These are phyloP conservation scores for Typhlichthys eigenmanni DNA, from an alignment of 2,797 vertebrate species.

Conservation along the genomic window DNA sequence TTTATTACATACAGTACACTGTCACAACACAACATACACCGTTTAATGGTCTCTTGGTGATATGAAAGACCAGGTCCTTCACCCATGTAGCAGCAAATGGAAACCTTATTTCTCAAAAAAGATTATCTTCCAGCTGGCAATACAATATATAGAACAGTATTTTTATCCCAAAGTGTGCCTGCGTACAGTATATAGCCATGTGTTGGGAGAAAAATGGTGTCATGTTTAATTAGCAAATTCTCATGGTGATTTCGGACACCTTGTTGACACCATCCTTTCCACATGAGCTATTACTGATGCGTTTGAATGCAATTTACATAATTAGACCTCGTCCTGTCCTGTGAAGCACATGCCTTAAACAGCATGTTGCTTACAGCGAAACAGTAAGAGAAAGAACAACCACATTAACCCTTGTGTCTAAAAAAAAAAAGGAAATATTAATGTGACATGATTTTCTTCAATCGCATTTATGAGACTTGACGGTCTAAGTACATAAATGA, in stretches of 20 bases:
- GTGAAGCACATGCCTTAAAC: slow-evolving; percentile 52
- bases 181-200: slow-evolving; percentile 41
- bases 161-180: slow-evolving; percentile 50
- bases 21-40: slow-evolving; percentile 61
- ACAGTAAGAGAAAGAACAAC: slow-evolving; percentile 58
- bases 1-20: slow-evolving; percentile 62
- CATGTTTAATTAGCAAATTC: slow-evolving; percentile 78
- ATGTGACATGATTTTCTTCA: slow-evolving; percentile 68
- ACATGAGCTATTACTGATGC: slow-evolving; percentile 75
- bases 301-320: slow-evolving; percentile 78
- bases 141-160: slow-evolving; percentile 49
- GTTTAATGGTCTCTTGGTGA: slow-evolving; percentile 62
- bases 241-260: slow-evolving; percentile 70
- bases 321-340: slow-evolving; percentile 70
- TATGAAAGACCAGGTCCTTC: slow-evolving; percentile 42
- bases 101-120: slow-evolving; percentile 58
- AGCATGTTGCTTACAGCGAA: slow-evolving; percentile 62
- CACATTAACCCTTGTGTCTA: slow-evolving; percentile 72
- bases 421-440: slow-evolving; percentile 47
- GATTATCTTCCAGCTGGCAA: slow-evolving; percentile 56
- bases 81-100: slow-evolving; percentile 50
- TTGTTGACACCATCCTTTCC: slow-evolving; percentile 78
- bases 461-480: slow-evolving; percentile 71
- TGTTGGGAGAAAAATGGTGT: slow-evolving; percentile 66
- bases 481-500: slow-evolving; percentile 50